These are phyloP conservation scores for Thysanoteuthis rhombus DNA, from an alignment of 2,888 invertebrate species.

Conservation along the genomic window DNA sequence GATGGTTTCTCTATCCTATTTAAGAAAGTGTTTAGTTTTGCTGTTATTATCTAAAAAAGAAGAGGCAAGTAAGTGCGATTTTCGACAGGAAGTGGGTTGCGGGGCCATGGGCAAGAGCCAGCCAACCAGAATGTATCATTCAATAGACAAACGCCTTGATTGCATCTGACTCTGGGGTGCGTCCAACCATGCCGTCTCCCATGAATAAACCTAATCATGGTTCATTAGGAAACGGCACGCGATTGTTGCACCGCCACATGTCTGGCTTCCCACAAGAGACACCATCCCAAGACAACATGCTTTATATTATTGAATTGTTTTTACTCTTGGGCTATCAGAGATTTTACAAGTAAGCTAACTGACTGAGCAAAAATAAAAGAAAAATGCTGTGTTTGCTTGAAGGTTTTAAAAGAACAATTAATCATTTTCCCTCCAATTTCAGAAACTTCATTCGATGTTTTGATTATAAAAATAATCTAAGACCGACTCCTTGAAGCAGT, in stretches of 20 bases:
- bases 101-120: not conserved
- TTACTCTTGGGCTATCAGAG: no score
- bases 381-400: no score
- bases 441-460: no score
- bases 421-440: no score
- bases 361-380: no score
- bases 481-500: no score
- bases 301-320: no score
- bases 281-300: not conserved
- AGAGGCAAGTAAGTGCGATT: not conserved
- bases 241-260: not conserved
- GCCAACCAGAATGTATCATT: constrained; percentile 12
- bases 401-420: no score
- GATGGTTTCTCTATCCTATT: not conserved
- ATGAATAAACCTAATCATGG: not conserved
- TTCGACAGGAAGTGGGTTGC: not conserved
- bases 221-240: not conserved
- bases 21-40: not conserved
- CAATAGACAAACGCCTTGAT: not conserved
- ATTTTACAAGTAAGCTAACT: no score
- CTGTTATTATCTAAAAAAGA: not conserved
- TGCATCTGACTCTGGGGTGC: not conserved
- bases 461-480: no score
- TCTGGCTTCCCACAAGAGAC: not conserved
- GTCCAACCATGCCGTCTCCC: not conserved